phyloP scores from a whole-genome alignment of 2,113 vertebrate genomes.

The Anas platyrhynchos region DNA sequence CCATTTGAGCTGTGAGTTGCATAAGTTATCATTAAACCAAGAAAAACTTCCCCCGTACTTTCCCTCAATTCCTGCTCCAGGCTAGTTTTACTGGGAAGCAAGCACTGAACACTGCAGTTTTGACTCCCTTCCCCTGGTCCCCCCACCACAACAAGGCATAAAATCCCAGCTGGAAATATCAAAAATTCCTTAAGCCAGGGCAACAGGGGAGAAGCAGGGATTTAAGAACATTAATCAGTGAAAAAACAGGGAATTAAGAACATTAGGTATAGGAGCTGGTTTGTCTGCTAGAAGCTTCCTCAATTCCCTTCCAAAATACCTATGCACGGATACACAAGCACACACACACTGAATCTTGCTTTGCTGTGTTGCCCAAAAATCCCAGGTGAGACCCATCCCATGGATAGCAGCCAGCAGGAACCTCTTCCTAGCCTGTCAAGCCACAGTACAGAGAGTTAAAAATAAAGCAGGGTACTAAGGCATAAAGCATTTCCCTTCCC shows the following conservation, averaged over 20 bases:
- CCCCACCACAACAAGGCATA: background rate
- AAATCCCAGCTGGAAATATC: background rate
- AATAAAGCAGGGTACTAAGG: rapidly evolving
- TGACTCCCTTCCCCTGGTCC: background rate
- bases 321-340: background rate
- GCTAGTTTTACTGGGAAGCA: background rate
- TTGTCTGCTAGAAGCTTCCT: background rate
- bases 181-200: background rate
- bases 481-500: background rate
- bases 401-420: background rate
- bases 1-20: background rate
- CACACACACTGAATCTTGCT: background rate
- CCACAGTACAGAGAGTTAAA: rapidly evolving
- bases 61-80: background rate
- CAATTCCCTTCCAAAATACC: background rate
- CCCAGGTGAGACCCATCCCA: background rate
- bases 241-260: background rate
- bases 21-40: background rate
- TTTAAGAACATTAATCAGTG: background rate
- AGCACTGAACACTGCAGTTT: background rate
- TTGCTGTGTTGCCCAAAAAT: background rate
- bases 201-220: background rate
- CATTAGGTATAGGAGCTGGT: background rate
- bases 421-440: background rate
- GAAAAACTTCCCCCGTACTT: background rate